Base-by-base conservation (phyloP, 2,888 invertebrate genomes). In the Spodoptera littoralis region DNA sequence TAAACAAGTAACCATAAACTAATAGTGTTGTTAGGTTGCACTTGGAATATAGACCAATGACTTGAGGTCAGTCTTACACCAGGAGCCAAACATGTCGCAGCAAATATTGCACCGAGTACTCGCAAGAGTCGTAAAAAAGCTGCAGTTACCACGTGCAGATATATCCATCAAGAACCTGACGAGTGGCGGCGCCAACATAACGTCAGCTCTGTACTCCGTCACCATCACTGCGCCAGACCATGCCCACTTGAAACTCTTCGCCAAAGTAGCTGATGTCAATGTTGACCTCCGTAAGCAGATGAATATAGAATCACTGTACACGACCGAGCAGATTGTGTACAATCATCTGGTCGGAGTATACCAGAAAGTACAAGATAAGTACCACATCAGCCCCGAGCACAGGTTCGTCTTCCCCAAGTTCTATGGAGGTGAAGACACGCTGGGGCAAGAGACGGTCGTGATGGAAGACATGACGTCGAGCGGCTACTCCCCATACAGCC, bases 401-500 rank as follows among this genome's bases (percentile, higher is more conserved):
- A 74, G 83, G 46, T 83, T 85, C 22, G 57, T 61, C 0, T 84
- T 86, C 45, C 85, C 87, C 0, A 84, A 85, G 59, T 84, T 79
- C 53, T 90, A 80, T 50, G 88, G 84, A 0, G 80, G 80, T 4
- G 75, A 74, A n/a, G 36, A 64, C 3, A 72, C 76, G 3, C 42
- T 63, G 3, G 80, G 77, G 0, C 78, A 82, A 11, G 91, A 90
- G 63, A 83, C 85, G 0, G 56, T 92, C 0, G 79, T 91, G 0
- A 60, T 92, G 50, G 89, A 90, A 65, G 82, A 92, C 72, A 60
- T 91, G 42, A 77, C 73, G 2, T 76, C 75, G 0, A 66, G 74
- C n/a, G 89, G 89, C 0, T 92, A 79, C 42, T 47, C 27, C 2
- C 71, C 73, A 5, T 86, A 72, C 53, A 79, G 80, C 41, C 79